Evolutionary conservation across 2,888 invertebrate species (phyloP).

Genomic region (Rhodophaea formosa): DNA sequence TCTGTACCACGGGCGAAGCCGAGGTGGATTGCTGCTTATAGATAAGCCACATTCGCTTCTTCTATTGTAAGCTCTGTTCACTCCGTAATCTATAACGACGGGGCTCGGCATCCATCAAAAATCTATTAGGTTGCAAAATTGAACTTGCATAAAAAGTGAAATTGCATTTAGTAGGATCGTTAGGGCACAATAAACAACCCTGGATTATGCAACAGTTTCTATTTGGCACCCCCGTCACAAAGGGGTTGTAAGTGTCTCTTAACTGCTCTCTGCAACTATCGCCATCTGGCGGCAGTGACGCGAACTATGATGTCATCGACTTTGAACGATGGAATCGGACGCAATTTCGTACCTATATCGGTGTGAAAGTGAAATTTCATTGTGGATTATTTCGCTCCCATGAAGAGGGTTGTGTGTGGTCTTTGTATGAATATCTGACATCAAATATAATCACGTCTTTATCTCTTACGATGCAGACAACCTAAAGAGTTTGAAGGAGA

Average conservation of each 20-base stretch:
- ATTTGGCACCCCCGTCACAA: background rate
- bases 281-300: conserved; percentile 9
- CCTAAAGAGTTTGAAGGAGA: no score
- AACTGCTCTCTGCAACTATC: background rate
- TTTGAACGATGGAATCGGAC: conserved; percentile 6
- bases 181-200: background rate
- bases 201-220: background rate
- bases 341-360: background rate
- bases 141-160: background rate
- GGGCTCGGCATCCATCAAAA: background rate
- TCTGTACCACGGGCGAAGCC: no score
- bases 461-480: no score
- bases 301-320: background rate
- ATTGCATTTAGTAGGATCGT: background rate
- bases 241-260: conserved; percentile 6
- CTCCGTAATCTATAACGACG: no score
- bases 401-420: no score
- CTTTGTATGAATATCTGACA: no score
- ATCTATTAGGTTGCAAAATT: background rate
- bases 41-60: no score
- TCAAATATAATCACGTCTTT: no score
- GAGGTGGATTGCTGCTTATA: no score
- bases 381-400: no score
- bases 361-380: no score
- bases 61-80: no score